These are phyloP conservation scores for Gymnocypris eckloni DNA, from an alignment of 2,797 vertebrate genomes.

Conservation along the genomic window DNA sequence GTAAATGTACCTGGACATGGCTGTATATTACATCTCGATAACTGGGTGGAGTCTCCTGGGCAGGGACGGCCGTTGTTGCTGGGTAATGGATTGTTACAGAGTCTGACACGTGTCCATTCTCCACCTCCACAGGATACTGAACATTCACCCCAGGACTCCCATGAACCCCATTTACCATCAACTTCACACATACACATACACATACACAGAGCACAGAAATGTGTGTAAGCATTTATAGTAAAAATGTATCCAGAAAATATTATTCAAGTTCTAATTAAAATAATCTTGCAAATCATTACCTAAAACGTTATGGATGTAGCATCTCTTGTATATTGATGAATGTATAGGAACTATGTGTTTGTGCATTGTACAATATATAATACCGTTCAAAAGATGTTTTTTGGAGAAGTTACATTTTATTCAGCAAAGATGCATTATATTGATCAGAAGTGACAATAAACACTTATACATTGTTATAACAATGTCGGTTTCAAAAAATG, in stretches of 20 bases:
- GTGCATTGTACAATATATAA: not conserved
- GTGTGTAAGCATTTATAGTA: not conserved
- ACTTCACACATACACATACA: constrained; percentile 71
- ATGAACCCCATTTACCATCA: constrained; percentile 90
- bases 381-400: not conserved
- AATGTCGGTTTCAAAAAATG: not conserved
- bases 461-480: not conserved
- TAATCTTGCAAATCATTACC: not conserved
- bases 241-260: not conserved
- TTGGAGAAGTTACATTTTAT: too few relatives aligned
- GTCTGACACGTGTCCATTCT: constrained; percentile 82
- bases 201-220: not conserved
- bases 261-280: not conserved
- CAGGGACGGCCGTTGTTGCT: constrained; percentile 83
- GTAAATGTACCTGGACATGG: constrained; percentile 86
- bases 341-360: not conserved
- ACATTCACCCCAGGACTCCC: constrained; percentile 91
- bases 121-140: constrained; percentile 91
- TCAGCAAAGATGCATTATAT: not conserved
- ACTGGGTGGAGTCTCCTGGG: constrained; percentile 88
- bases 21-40: constrained; percentile 87
- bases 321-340: not conserved
- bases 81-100: constrained; percentile 84
- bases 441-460: not conserved
- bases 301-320: not conserved